These are phyloP conservation scores for Beroe forskalii DNA, from an alignment of 37 sponge, comb jelly and placozoan genomes.

Conservation along the genomic window DNA sequence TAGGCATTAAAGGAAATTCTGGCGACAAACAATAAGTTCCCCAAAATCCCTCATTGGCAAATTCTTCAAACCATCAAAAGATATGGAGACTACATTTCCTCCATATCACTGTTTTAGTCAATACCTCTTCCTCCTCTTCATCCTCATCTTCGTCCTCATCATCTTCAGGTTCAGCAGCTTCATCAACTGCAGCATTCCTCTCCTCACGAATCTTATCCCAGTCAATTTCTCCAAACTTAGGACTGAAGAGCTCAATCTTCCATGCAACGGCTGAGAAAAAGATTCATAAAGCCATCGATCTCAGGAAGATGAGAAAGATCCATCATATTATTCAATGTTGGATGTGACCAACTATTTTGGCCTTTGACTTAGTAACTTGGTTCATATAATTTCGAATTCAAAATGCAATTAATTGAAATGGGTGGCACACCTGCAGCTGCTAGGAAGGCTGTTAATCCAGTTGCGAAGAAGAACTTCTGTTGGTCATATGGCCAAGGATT, in stretches of 20 bases:
- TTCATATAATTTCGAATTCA: too few relatives aligned
- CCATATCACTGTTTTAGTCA: not conserved
- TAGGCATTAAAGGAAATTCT: too few relatives aligned
- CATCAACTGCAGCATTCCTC: slow-evolving; percentile 35
- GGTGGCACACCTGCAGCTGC: not conserved
- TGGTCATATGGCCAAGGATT: slow-evolving; percentile 28
- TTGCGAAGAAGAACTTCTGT: slow-evolving; percentile 4
- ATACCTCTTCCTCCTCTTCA: not conserved
- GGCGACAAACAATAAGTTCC: too few relatives aligned
- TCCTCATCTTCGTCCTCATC: slow-evolving; percentile 47
- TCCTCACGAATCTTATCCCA: slow-evolving; percentile 55
- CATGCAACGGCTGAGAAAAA: slow-evolving; percentile 14
- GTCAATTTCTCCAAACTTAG: slow-evolving; percentile 51
- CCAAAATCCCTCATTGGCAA: not conserved
- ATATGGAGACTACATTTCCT: not conserved
- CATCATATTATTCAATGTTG: too few relatives aligned
- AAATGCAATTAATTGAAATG: too few relatives aligned
- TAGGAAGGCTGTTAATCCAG: not conserved
- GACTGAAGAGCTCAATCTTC: slow-evolving; percentile 29
- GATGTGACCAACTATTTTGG: too few relatives aligned
- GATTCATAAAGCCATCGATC: too few relatives aligned
- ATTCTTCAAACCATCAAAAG: not conserved
- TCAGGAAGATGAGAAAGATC: too few relatives aligned
- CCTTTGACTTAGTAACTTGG: too few relatives aligned
- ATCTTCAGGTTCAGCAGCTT: slow-evolving; percentile 63